These are phyloP conservation scores for Leucozona laternaria DNA, from an alignment of 2,888 invertebrate genomes.

Conservation along the genomic window DNA sequence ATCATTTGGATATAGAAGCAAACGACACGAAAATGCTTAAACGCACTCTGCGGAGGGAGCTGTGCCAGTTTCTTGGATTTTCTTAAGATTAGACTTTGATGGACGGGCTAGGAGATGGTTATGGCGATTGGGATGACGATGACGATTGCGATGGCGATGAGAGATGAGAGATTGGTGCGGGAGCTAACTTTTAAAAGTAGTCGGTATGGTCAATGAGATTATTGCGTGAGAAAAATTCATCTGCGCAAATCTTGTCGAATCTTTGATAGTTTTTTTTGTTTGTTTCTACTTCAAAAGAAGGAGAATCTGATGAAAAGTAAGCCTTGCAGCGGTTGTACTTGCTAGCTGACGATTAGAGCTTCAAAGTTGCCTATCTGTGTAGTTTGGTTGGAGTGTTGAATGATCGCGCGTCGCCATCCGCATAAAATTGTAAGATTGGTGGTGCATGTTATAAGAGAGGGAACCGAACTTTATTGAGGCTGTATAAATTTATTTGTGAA, in stretches of 20 bases:
- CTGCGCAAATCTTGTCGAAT: conserved; percentile 58
- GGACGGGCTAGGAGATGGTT: conserved; percentile 29
- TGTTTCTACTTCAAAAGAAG: not conserved
- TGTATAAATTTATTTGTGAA: conserved; percentile 70
- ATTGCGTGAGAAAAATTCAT: conserved; percentile 76
- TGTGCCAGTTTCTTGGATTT: conserved; percentile 65
- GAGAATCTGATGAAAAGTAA: conserved; percentile 58
- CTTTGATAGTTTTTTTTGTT: conserved; percentile 11
- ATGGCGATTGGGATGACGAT: conserved; percentile 10
- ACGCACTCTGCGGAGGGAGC: conserved; percentile 11
- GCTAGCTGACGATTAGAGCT: conserved; percentile 43
- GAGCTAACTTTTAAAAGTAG: conserved; percentile 50
- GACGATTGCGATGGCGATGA: conserved; percentile 11
- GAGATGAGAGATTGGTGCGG: conserved; percentile 29
- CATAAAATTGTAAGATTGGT: not conserved
- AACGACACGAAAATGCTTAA: conserved; percentile 10
- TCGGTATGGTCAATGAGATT: conserved; percentile 61
- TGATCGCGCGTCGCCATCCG: conserved; percentile 25
- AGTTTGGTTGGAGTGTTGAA: conserved; percentile 32
- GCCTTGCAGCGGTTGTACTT: conserved; percentile 43
- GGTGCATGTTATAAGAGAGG: conserved; percentile 12
- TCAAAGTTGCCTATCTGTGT: conserved; percentile 1
- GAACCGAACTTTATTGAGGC: conserved; percentile 66
- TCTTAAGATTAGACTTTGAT: conserved; percentile 55
- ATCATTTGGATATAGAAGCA: conserved; percentile 65